phyloP scores from a whole-genome alignment of 2,888 invertebrate genomes.

The Bombylius discolor region DNA sequence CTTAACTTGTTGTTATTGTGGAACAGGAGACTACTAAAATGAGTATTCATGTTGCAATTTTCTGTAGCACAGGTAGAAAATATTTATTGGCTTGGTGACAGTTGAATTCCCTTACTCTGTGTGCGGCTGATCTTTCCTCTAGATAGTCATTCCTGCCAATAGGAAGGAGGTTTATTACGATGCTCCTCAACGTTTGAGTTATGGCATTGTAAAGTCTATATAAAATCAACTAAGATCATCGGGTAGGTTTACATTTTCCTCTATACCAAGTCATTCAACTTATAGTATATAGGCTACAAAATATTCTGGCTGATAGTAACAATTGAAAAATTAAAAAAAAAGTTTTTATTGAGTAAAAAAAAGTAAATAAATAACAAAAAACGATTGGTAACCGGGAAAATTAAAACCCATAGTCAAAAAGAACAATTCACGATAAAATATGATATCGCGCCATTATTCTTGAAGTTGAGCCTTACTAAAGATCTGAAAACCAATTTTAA shows the following conservation, averaged over 20 bases:
- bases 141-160: conserved; percentile 8
- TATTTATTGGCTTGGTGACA: conserved; percentile 9
- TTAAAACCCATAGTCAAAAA: conserved; percentile 2
- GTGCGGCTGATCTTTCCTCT: conserved; percentile 7
- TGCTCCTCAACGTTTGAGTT: conserved; percentile 5
- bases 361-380: too few relatives aligned
- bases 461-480: conserved; percentile 1
- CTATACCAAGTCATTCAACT: too few relatives aligned
- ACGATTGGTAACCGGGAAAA: conserved; percentile 1
- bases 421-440: conserved; percentile 8
- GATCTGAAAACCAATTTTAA: not conserved
- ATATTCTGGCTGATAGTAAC: too few relatives aligned
- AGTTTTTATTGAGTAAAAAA: too few relatives aligned
- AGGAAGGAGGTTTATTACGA: conserved; percentile 2
- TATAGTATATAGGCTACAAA: too few relatives aligned
- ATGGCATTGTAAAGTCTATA: not conserved
- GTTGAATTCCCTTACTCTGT: conserved; percentile 6
- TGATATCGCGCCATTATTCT: conserved; percentile 6
- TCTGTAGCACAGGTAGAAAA: conserved; percentile 4
- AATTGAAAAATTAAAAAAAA: too few relatives aligned
- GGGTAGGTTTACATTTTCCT: too few relatives aligned
- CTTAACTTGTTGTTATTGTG: too few relatives aligned
- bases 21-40: too few relatives aligned
- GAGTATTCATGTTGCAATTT: not conserved
- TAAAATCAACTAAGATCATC: too few relatives aligned